These are phyloP conservation scores for Drosophila navojoa DNA, from an alignment of 1,140 invertebrate genomes.

Conservation along the genomic window DNA sequence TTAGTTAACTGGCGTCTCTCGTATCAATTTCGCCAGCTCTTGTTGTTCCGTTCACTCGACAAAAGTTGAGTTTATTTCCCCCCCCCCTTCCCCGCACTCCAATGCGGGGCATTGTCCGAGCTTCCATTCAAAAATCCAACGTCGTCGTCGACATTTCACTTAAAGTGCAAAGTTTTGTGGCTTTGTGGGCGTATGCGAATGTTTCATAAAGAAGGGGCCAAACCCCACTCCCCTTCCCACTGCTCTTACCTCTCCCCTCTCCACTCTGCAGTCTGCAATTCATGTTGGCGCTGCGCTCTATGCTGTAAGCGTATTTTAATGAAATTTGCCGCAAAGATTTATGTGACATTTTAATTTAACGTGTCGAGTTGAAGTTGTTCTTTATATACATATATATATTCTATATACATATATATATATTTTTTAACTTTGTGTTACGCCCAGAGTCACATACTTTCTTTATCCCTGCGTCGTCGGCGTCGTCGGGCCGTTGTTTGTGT, in stretches of 20 bases:
- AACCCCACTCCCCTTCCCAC: too few relatives aligned
- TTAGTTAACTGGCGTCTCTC: too few relatives aligned
- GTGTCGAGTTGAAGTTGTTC: constrained; percentile 78
- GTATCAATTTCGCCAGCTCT: neutral
- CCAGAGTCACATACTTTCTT: constrained; percentile 6
- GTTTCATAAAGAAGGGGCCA: constrained; percentile 2
- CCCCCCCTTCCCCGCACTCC: neutral
- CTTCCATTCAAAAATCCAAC: constrained; percentile 35
- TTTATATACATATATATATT: constrained; percentile 40
- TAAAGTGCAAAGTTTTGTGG: constrained; percentile 73
- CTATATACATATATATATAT: too few relatives aligned
- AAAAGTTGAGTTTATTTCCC: constrained; percentile 20
- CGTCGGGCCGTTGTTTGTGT: constrained; percentile 57
- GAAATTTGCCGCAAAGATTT: constrained; percentile 81
- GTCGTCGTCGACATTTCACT: constrained; percentile 53
- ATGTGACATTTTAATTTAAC: constrained; percentile 83
- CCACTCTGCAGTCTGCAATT: constrained; percentile 22
- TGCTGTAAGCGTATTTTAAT: constrained; percentile 82
- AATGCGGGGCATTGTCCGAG: constrained; percentile 39
- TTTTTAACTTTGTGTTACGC: constrained; percentile 41
- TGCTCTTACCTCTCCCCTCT: too few relatives aligned
- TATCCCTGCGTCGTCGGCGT: constrained; percentile 15
- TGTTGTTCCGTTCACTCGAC: constrained; percentile 19
- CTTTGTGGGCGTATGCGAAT: constrained; percentile 29
- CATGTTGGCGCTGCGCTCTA: constrained; percentile 58